These are phyloP conservation scores for Phataginus tricuspis DNA, from an alignment of 2,797 vertebrate species.

Conservation along the genomic window DNA sequence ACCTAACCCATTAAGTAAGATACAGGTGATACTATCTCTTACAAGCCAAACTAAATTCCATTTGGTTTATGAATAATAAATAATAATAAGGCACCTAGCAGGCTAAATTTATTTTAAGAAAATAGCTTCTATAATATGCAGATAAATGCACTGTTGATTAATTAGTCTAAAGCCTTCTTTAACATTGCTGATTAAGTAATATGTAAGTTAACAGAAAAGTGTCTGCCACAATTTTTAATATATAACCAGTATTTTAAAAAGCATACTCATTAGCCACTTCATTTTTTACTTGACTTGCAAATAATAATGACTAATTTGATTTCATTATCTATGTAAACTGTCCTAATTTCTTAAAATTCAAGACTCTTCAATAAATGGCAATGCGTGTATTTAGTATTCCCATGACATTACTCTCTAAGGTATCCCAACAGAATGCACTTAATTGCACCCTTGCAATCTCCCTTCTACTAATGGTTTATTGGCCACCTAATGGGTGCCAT, in stretches of 20 bases:
- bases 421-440: neutral
- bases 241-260: conserved; percentile 29
- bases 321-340: conserved; percentile 23
- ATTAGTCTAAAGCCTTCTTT: neutral
- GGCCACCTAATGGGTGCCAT: neutral
- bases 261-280: conserved; percentile 23
- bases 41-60: neutral
- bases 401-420: neutral
- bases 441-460: neutral
- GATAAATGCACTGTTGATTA: conserved; percentile 7
- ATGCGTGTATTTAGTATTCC: neutral
- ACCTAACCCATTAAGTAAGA: neutral
- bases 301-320: conserved; percentile 46
- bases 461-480: neutral
- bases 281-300: conserved; percentile 47
- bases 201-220: neutral
- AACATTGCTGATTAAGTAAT: neutral
- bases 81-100: neutral
- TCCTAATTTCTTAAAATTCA: conserved; percentile 20
- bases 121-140: neutral
- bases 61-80: conserved; percentile 20
- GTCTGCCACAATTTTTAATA: conserved; percentile 18
- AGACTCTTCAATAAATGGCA: neutral
- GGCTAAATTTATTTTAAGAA: conserved; percentile 1
- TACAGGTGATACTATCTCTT: neutral